Base-by-base conservation (phyloP, 1,140 invertebrate genomes). In the Trichonephila inaurata region DNA sequence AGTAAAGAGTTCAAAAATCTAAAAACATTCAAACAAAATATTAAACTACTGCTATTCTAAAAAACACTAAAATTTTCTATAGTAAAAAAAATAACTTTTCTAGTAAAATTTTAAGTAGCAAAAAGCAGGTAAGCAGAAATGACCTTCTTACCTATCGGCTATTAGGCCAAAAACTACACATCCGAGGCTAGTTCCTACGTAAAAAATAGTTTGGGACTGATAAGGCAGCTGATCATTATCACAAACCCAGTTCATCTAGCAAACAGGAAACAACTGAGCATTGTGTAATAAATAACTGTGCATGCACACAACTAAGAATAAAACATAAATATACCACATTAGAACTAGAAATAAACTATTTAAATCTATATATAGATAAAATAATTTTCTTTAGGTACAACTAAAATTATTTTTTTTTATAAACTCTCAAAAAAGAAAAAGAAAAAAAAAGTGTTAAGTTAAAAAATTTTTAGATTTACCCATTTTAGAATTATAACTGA, bases 171-270 rank as follows among this genome's bases (percentile, higher is more conserved):
- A 94, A 66, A 94, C 61, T 33, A 94, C 81, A 64, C 88, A 91
- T 66, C 94, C 94, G 28, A 94, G 44, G 66, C 94, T 93, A 72
- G 94, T 94, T 91, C 94, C 94, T 16, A 94, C 83, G 44, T 94
- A 94, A 64, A 93, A 94, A 24, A 94, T 92, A n/a, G 94, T 93
- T 91, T 94, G 94, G 24, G 88, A 82, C 19, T 69, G 61, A 82
- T 93, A 94, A 77, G 94, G 94, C 28, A 93, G 69, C 18, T 89
- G 66, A 64, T 93, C 86, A 72, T 94, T 77, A 28, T 94, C 88
- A 91, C 94, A 94, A 18, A 94, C 94, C 94, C 94, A 94, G 66
- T 94, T 92, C 33, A 94, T 62, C 94, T 94, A 62, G 14, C 90
- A 92, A 90, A 60, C 2, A 66, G 58, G 60, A 64, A 83, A 87